phyloP scores from a whole-genome alignment of 92 coral and sea anemone species.

The Siderastrea siderea region DNA sequence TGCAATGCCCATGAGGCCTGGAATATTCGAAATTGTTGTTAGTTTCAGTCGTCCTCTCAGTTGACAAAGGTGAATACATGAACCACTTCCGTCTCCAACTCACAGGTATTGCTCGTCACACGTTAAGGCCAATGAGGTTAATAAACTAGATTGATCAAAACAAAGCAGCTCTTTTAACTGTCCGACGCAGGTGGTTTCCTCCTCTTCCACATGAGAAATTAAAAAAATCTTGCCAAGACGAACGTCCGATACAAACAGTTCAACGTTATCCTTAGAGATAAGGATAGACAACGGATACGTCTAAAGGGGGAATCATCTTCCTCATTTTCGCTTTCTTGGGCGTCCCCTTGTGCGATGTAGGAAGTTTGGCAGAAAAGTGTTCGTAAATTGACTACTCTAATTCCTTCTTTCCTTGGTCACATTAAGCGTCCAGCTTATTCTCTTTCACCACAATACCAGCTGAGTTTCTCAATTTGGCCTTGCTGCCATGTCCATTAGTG shows the following conservation, averaged over 20 bases:
- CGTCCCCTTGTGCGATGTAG: neutral
- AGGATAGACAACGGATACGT: conserved; percentile 44
- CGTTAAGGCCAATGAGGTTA: too few relatives aligned
- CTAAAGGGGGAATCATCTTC: neutral
- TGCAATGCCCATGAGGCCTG: too few relatives aligned
- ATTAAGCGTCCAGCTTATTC: conserved; percentile 33
- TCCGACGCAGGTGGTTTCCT: conserved; percentile 16
- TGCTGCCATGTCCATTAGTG: too few relatives aligned
- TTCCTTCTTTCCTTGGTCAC: conserved; percentile 43
- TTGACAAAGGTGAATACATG: too few relatives aligned
- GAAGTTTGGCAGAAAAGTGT: conserved; percentile 41
- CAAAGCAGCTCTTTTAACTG: neutral
- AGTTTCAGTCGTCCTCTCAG: too few relatives aligned
- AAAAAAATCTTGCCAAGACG: conserved; percentile 21
- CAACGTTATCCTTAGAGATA: conserved; percentile 20
- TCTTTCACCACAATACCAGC: conserved; percentile 24
- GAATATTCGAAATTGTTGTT: too few relatives aligned
- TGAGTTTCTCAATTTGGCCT: too few relatives aligned
- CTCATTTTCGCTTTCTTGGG: conserved; percentile 39
- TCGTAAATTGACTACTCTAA: conserved; percentile 32
- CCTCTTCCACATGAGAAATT: conserved; percentile 20
- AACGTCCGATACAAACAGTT: conserved; percentile 44
- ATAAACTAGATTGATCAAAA: too few relatives aligned
- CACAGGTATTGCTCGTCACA: too few relatives aligned
- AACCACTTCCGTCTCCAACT: too few relatives aligned